Base-by-base conservation (phyloP, 1,140 invertebrate species). In the Zaprionus africanus region DNA sequence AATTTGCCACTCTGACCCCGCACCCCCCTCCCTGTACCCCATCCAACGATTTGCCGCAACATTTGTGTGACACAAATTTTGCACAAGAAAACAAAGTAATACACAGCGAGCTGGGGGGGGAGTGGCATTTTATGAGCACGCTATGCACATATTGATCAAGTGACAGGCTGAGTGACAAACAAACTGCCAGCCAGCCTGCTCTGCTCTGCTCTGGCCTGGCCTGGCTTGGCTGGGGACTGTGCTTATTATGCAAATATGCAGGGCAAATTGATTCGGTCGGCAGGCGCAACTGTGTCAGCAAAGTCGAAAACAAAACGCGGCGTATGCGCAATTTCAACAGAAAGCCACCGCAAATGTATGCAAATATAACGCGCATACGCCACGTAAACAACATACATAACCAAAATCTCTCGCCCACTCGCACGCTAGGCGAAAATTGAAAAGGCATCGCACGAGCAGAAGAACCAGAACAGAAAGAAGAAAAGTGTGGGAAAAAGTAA, bases 101-200 rank as follows among this genome's bases (percentile, higher is more conserved):
- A 76, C 46, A 56, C 28, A 65, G 38, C 4, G 26, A 6, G 31
- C 1, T 12, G 28, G 7, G 28, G 34, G 71, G 67, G 51, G 73
- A 9, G 81, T 75, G 66, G 69, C 70, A 79, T 74, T 88, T 84
- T 88, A 88, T 90, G 81, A 81, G 85, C 84, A 90, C 85, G 85
- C 81, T 77, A 88, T 88, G 78, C 84, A 84, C 85, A 90, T 88
- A 90, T 90, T 88, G 84, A 88, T 90, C 84, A 90, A 88, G 81
- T 90, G 84, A 84, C 84, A 81, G 81, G 81, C 85, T 76, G 84
- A 90, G 84, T 87, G 83, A 87, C 84, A 88, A 87, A 88, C 83
- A 87, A 88, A 83, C 80, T 88, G 84, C 49, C 72, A 75, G 73
- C 69, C 56, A 54, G 22, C 31, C 36, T 38, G 13, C 12, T 76